These are phyloP conservation scores for Poicephalus gulielmi DNA, from an alignment of 2,113 vertebrate genomes.

Conservation along the genomic window DNA sequence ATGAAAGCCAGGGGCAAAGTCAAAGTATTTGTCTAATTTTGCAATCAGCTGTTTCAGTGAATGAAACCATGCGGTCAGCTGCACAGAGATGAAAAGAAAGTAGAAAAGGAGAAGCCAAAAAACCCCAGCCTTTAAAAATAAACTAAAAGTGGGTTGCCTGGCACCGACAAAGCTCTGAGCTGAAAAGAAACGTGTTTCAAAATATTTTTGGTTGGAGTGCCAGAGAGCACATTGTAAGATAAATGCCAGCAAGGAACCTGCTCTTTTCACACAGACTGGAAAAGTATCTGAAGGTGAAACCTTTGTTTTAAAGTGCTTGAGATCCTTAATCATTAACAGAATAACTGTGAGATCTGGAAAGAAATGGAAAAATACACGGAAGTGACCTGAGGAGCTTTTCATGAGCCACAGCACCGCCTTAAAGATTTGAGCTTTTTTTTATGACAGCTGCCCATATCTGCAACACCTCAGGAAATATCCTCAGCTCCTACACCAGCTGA, in stretches of 20 bases:
- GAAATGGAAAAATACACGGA: neutral
- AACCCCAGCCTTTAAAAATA: neutral
- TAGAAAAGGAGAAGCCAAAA: neutral
- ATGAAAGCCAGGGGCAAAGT: slow-evolving; percentile 31
- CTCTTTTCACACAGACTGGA: neutral
- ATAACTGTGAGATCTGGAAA: neutral
- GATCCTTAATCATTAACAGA: slow-evolving; percentile 3
- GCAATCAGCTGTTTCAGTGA: neutral
- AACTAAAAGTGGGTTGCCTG: neutral
- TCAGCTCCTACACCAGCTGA: neutral
- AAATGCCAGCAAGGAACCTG: neutral
- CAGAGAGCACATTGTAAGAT: neutral
- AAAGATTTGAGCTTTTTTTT: neutral
- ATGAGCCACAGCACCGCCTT: neutral
- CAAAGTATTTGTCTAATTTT: slow-evolving; percentile 22
- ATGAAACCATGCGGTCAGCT: neutral
- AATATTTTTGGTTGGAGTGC: neutral
- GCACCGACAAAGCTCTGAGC: neutral
- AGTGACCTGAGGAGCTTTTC: slow-evolving; percentile 24
- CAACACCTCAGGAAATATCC: neutral
- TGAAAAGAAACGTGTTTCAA: neutral
- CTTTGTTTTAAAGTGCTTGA: slow-evolving; percentile 22
- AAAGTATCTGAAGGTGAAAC: slow-evolving; percentile 12
- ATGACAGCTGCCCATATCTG: neutral
- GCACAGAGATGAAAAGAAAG: neutral